Percentiles rank a stretch among this genome's conserved stretches.
These are phyloP conservation scores for Myiopsitta monachus DNA, from an alignment of 2,113 vertebrate species.

Conservation along the genomic window DNA sequence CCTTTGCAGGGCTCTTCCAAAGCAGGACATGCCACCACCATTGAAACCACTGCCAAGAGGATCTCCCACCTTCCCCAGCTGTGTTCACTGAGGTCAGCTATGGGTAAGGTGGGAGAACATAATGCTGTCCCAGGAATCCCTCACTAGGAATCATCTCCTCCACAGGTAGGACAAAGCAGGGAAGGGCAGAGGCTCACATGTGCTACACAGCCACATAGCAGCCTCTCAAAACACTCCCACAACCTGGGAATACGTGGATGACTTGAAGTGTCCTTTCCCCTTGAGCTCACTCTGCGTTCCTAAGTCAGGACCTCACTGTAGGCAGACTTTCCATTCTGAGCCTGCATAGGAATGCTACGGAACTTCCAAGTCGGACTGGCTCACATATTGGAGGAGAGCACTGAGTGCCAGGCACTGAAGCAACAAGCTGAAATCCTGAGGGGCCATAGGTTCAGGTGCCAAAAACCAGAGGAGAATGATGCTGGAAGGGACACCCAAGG, in stretches of 20 bases:
- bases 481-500: background rate
- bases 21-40: background rate
- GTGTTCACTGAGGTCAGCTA: background rate
- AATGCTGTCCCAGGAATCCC: background rate
- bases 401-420: background rate
- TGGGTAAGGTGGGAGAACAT: background rate
- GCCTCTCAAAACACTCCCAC: background rate
- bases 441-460: background rate
- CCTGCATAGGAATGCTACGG: accelerated
- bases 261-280: background rate
- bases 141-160: background rate
- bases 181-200: background rate
- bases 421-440: background rate
- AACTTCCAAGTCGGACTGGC: background rate
- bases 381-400: background rate
- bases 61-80: background rate
- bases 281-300: background rate
- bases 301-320: background rate
- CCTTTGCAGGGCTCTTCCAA: background rate
- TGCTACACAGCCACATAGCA: background rate
- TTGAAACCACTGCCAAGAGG: background rate
- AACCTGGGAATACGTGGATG: accelerated
- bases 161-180: background rate
- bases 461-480: background rate
- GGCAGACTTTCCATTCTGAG: background rate